Evolutionary conservation across 2,888 invertebrate species (phyloP).

Genomic region (Adelognathus sp.): DNA sequence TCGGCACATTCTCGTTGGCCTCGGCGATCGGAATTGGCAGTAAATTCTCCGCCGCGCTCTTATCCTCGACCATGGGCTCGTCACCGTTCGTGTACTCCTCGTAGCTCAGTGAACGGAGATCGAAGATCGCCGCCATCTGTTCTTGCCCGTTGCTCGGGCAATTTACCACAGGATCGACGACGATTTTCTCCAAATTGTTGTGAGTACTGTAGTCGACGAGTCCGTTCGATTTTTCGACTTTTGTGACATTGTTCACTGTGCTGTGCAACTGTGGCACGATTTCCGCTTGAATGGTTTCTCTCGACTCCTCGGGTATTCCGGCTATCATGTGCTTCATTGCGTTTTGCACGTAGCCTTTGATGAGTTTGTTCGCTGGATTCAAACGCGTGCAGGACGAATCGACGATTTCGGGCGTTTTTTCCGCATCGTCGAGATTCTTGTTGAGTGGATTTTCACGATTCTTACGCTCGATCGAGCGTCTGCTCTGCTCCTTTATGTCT

Average conservation of each 20-base stretch:
- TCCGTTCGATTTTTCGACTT: slow-evolving; percentile 66
- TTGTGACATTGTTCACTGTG: not conserved
- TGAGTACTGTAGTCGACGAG: slow-evolving; percentile 54
- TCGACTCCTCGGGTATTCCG: not conserved
- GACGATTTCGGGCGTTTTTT: not conserved
- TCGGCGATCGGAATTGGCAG: slow-evolving; percentile 43
- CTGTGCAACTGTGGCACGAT: not conserved
- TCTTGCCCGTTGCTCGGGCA: slow-evolving; percentile 65
- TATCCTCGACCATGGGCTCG: not conserved
- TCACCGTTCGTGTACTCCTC: slow-evolving; percentile 75
- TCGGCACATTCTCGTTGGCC: slow-evolving; percentile 46
- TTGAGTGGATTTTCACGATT: slow-evolving; percentile 20
- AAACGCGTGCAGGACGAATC: slow-evolving; percentile 33
- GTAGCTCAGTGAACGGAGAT: slow-evolving; percentile 70
- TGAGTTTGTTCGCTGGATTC: slow-evolving; percentile 60
- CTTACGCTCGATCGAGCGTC: slow-evolving; percentile 55
- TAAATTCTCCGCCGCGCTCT: not conserved
- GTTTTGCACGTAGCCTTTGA: slow-evolving; percentile 72
- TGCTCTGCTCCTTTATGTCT: slow-evolving; percentile 63
- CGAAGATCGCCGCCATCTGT: slow-evolving; percentile 62
- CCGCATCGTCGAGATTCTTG: not conserved
- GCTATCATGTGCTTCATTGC: slow-evolving; percentile 69
- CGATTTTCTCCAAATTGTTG: slow-evolving; percentile 50
- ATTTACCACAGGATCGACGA: slow-evolving; percentile 43
- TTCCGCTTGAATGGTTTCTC: slow-evolving; percentile 1